Percentiles rank a stretch among this genome's conserved stretches.
phyloP scores from a whole-genome alignment of 2,113 vertebrate genomes.

The Mustela lutreola region DNA sequence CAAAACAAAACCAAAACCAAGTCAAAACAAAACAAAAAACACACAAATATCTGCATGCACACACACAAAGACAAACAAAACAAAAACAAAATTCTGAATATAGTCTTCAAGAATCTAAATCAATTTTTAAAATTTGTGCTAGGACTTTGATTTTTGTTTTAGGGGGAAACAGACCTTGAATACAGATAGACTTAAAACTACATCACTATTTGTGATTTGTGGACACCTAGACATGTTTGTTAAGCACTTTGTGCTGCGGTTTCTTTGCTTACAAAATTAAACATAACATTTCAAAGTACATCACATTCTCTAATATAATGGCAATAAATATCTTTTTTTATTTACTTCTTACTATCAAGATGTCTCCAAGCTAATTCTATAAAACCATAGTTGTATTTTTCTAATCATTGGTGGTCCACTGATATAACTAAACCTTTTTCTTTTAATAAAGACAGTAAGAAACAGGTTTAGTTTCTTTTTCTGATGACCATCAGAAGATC shows the following conservation, averaged over 20 bases:
- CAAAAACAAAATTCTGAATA: neutral
- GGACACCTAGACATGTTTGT: neutral
- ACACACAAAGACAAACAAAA: neutral
- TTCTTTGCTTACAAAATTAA: neutral
- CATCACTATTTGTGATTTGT: neutral
- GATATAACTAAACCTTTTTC: neutral
- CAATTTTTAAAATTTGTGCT: neutral
- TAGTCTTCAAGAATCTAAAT: neutral
- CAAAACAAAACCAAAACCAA: neutral
- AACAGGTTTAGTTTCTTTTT: neutral
- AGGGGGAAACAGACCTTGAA: neutral
- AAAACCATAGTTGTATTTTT: neutral
- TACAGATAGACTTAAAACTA: neutral
- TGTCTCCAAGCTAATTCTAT: neutral
- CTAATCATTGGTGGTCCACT: neutral
- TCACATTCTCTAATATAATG: neutral
- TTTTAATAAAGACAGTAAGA: neutral
- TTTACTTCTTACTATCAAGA: neutral
- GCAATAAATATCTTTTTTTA: neutral
- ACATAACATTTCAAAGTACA: neutral
- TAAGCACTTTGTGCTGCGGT: neutral
- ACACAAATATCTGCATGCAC: neutral
- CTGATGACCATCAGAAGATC: neutral
- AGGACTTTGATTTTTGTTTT: neutral
- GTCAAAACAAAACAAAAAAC: too few species aligned